Evolutionary conservation across 2,888 invertebrate genomes (phyloP).

Genomic region (Sinotaia quadrata): DNA sequence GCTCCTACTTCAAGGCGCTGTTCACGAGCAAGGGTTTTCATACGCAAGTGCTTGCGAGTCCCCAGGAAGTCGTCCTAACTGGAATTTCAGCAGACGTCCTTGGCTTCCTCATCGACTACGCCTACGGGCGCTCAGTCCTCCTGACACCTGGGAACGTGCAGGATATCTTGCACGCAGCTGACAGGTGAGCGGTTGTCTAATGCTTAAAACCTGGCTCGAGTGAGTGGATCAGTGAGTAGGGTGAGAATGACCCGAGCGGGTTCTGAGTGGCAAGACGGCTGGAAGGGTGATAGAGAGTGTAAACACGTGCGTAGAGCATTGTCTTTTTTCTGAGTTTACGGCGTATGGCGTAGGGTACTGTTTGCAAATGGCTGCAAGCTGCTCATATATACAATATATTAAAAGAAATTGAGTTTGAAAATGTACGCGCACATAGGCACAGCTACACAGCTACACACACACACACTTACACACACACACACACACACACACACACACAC

Average conservation of each 20-base stretch:
- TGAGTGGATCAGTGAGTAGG: too few species aligned
- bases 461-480: slow-evolving; percentile 2
- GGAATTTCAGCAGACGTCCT: slow-evolving; percentile 85
- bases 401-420: background rate
- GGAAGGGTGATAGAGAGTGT: too few species aligned
- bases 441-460: background rate
- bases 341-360: too few species aligned
- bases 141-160: slow-evolving; percentile 86
- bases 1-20: slow-evolving; percentile 87
- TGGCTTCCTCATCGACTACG: slow-evolving; percentile 85
- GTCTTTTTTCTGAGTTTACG: too few species aligned
- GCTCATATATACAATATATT: background rate
- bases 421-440: background rate
- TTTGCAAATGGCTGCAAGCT: too few species aligned
- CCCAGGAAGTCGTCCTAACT: slow-evolving; percentile 79
- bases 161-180: slow-evolving; percentile 82
- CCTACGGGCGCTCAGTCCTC: slow-evolving; percentile 85
- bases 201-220: too few species aligned
- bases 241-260: too few species aligned
- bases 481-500: slow-evolving; percentile 1
- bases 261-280: too few species aligned
- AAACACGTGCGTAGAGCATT: too few species aligned
- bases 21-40: slow-evolving; percentile 1
- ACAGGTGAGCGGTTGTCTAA: slow-evolving; percentile 75
- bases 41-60: background rate